Base-by-base conservation (phyloP, 2,888 invertebrate genomes). In the Diarsia brunnea region DNA sequence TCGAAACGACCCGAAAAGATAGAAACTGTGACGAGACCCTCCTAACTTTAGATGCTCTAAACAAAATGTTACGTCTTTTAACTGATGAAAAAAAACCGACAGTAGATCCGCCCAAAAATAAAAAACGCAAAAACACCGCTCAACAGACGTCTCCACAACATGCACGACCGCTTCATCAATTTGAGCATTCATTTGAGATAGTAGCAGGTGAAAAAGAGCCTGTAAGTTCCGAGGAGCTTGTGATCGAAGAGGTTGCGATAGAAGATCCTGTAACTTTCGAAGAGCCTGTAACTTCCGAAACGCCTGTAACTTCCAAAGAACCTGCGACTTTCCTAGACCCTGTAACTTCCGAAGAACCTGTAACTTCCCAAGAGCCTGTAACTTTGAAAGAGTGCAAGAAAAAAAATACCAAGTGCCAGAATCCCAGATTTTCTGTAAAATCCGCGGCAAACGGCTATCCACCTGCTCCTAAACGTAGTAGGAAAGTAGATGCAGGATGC, bases 41-140 rank as follows among this genome's bases (percentile, higher is more conserved):
- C 0, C 75, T 93, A 65, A 92, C 93, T 14, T 65, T 88, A 63
- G 95, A 95, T 77, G 93, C 95, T 14, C 89, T 96, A 4, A 91
- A 93, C 69, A 95, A 94, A 92, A 94, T 96, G 92, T 82, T 96
- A 38, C 84, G 75, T 72, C 38, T 94, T 27, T 87, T 94, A 69
- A 63, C 74, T 60, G 79, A 73, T 12, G 61, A 73, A 43, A 58
- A 51, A 12, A 65, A 68, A 75, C 79, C 38, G 87, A 84, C 51
- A 31, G 55, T 43, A 49, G 24, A 27, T 27, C 16, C 16, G 60
- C 70, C 60, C 70, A 74, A 21, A 82, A 55, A 82, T 73, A 75
- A 69, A 75, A 81, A 81, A 24, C 43, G 51, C 14, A 79, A 69
- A 53, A 47, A 0, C 45, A 12, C 14, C 31, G 24, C 0, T 27